phyloP scores from a whole-genome alignment of 2,888 invertebrate species.

The Protodeltote pygarga region DNA sequence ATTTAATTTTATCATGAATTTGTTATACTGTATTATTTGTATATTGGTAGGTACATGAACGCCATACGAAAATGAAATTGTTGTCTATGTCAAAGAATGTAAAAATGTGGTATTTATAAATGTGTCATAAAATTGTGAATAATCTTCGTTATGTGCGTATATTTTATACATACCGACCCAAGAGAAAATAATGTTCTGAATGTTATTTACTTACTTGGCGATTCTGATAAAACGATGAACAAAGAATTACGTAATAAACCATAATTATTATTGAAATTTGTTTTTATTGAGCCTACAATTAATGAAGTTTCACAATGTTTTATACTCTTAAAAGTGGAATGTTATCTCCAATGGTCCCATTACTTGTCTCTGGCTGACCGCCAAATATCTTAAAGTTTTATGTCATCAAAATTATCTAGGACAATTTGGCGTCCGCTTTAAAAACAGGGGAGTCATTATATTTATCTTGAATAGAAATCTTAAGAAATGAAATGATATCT shows the following conservation, averaged over 20 bases:
- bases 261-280: slow-evolving; percentile 58
- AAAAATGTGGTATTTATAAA: slow-evolving; percentile 43
- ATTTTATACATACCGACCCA: slow-evolving; percentile 47
- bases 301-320: slow-evolving; percentile 28
- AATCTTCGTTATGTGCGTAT: slow-evolving; percentile 44
- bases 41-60: slow-evolving; percentile 32
- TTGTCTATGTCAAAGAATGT: slow-evolving; percentile 44
- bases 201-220: slow-evolving; percentile 52
- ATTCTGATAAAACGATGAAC: slow-evolving; percentile 62
- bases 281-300: slow-evolving; percentile 32
- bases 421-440: slow-evolving; percentile 81
- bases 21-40: slow-evolving; percentile 8
- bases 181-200: slow-evolving; percentile 45
- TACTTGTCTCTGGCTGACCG: slow-evolving; percentile 69
- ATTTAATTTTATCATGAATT: slow-evolving; percentile 36
- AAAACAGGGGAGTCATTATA: slow-evolving; percentile 77
- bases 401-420: slow-evolving; percentile 83
- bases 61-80: slow-evolving; percentile 40
- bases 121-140: slow-evolving; percentile 52
- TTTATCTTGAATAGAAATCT: slow-evolving; percentile 75
- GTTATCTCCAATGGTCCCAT: slow-evolving; percentile 69
- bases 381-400: slow-evolving; percentile 76
- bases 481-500: slow-evolving; percentile 64
- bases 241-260: slow-evolving; percentile 77
- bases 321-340: slow-evolving; percentile 53